Base-by-base conservation (phyloP, 1,140 invertebrate species). In the Ceratoteleas bidentatus region DNA sequence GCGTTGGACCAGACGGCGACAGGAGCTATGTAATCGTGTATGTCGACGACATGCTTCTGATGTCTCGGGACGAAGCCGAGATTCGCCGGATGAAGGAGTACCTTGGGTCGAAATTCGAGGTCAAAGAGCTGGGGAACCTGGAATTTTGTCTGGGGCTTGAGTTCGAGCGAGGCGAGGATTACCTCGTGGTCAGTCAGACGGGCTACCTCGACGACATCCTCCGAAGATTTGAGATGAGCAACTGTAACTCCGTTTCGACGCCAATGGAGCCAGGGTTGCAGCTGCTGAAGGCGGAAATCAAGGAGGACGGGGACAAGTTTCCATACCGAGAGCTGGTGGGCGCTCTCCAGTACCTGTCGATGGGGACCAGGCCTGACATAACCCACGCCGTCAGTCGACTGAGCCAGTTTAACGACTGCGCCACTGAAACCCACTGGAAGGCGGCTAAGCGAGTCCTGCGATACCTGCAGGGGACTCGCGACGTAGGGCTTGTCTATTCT, bases 401-500 rank as follows among this genome's bases (percentile, higher is more conserved):
- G 8, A 45, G 36, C 14, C 53, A 68, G 40, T 68, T 68, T 15
- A 68, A 56, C 16, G 40, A 68, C 24, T 56, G 38, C 11, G 7
- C 38, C n/a, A 9, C 8, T 14, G 64, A 56, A 47, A 3, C 32
- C 3, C 66, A 69, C 24, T 69, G 66, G 53, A 33, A 50, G 16
- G 43, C 66, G 2, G 66, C 66, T 10, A 69, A 68, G 34, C 52
- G 53, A 0, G 53, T 68, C 6, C 14, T 68, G 14, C 64, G 64
- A 2, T 68, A 56, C 14, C 40, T 68, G 16, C 9, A 14, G 13
- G 45, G 13, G 16, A 69, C 54, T 1, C 40, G 40, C 16, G 40
- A 68, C 13, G 6, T 45, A n/a, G 53, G 40, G 6, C 38, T 68
- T 10, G 40, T 58, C 9, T 69, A 69, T 14, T 38, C 53, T 0